Evolutionary conservation across 2,797 vertebrate species (phyloP), one percentile per base, ranked within the genome.

Genomic region (Bradypus variegatus): DNA sequence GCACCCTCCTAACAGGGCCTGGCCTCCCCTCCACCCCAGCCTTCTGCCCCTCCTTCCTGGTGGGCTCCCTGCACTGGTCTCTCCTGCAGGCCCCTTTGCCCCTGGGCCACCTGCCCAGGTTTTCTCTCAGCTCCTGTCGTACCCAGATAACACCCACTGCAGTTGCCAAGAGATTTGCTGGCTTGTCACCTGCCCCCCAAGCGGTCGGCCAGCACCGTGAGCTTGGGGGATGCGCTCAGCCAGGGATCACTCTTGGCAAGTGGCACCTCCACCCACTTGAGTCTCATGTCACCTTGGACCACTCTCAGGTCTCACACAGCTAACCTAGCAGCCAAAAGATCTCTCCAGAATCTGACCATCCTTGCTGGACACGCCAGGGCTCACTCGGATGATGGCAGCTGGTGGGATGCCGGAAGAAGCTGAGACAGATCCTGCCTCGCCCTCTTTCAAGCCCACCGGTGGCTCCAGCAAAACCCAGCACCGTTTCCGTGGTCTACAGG

Each of bases 241-340:
- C 64, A 2, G 31, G 31, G 64, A 64, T 55, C 0, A 2, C 64
- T 29, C 41, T 33, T 15, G 45, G 21, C 4, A 36, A 33, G 38
- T 2, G 2, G 23, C 53, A 25, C 38, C 31, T 5, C 5, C 10
- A 9, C n/a, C 60, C 5, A 33, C 13, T 3, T 21, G 16, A 6
- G 18, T 62, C 65, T 33, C 33, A 31, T 65, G 64, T 65, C 64
- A 65, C 13, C 31, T 50, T 58, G 73, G 19, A 69, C 31, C 0
- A 1, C 15, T 64, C 69, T 64, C 69, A 29, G 55, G 55, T 41
- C 36, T 41, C 0, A 2, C 19, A 36, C 23, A 72, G 27, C 16
- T 38, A 21, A 23, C 16, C 67, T 27, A 12, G 62, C 25, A 1
- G 1, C 50, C 27, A 3, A 18, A 58, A 58, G 55, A 1, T 27